Conservation (phyloP, 2,113 vertebrate species). For the Myotis lucifugus region DNA sequence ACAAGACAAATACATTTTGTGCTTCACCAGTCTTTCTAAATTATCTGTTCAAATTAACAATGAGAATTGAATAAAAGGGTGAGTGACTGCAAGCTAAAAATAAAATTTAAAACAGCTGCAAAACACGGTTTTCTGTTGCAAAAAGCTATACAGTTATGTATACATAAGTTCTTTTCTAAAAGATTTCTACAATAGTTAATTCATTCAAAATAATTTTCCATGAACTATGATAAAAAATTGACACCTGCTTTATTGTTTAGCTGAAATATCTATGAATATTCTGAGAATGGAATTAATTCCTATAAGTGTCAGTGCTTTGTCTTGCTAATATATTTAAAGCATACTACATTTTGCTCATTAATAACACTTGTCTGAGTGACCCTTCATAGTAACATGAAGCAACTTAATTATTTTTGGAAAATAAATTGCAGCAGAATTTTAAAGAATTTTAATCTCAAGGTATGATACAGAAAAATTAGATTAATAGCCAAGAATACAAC, state of each 20-base stretch:
- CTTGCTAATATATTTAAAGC: background rate
- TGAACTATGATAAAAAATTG: background rate
- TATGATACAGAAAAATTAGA: background rate
- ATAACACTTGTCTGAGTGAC: background rate
- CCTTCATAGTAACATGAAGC: background rate
- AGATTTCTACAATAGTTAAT: background rate
- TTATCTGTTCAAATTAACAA: constrained; percentile 62
- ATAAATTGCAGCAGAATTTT: background rate
- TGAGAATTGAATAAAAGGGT: constrained; percentile 41
- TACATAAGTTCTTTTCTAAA: background rate
- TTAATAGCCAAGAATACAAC: background rate
- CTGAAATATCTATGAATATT: background rate
- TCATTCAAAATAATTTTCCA: background rate
- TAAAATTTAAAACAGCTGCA: background rate
- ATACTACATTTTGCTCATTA: background rate
- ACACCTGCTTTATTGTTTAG: background rate
- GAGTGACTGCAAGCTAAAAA: constrained; percentile 55
- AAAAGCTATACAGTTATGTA: background rate
- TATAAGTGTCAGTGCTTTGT: background rate
- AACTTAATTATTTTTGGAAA: background rate
- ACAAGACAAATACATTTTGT: constrained; percentile 68
- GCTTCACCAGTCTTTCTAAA: constrained; percentile 61
- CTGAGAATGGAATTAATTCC: background rate
- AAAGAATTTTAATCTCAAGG: background rate
- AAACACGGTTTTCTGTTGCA: background rate